Conservation (phyloP, 2,888 invertebrate species). For the Epinotia ramella region DNA sequence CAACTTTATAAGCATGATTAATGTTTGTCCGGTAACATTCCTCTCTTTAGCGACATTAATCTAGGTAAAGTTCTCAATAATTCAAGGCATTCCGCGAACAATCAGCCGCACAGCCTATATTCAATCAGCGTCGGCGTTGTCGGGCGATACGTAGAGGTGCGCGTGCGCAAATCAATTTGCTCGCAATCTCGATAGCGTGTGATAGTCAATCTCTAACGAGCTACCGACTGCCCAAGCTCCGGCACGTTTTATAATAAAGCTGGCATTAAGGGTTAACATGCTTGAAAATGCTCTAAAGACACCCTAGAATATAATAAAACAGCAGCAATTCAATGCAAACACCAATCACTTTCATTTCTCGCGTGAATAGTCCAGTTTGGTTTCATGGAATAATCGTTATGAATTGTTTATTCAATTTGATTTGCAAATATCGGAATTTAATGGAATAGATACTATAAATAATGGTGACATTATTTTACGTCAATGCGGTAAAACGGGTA, state of each 20-base stretch:
- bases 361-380: constrained; percentile 75
- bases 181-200: constrained; percentile 47
- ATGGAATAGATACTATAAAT: constrained; percentile 22
- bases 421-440: constrained; percentile 27
- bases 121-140: constrained; percentile 68
- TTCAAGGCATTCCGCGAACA: constrained; percentile 49
- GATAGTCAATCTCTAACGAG: constrained; percentile 50
- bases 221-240: constrained; percentile 42
- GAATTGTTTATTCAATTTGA: constrained; percentile 53
- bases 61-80: constrained; percentile 42
- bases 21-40: constrained; percentile 35
- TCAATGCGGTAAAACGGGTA: constrained; percentile 26
- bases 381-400: constrained; percentile 61
- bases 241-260: constrained; percentile 32
- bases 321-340: constrained; percentile 51
- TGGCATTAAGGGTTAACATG: constrained; percentile 27
- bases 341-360: constrained; percentile 79
- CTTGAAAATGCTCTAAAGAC: constrained; percentile 18
- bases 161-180: constrained; percentile 63
- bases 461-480: constrained; percentile 2
- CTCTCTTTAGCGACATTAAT: constrained; percentile 41
- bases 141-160: constrained; percentile 65
- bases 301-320: constrained; percentile 23
- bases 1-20: constrained; percentile 42
- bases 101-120: constrained; percentile 50